These are phyloP conservation scores for Cyprinodon brontotheroides DNA, from an alignment of 2,113 vertebrate species.

Conservation along the genomic window DNA sequence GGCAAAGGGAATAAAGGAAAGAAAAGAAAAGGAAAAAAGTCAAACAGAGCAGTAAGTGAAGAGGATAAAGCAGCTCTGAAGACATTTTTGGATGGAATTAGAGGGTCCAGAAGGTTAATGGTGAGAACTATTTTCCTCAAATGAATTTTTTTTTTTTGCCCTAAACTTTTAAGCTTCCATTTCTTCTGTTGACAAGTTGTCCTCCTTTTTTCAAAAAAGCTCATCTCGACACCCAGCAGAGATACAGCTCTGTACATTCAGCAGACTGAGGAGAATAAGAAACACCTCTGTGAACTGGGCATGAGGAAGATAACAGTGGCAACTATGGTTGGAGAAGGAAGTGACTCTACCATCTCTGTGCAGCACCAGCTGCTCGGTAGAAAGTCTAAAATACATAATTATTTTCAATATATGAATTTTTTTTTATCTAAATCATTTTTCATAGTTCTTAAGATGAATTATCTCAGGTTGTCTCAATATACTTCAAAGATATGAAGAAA, in stretches of 20 bases:
- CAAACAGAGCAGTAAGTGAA: constrained; percentile 62
- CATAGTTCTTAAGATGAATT: not conserved
- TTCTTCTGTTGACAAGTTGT: not conserved
- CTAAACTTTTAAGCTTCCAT: not conserved
- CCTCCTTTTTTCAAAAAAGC: constrained; percentile 52
- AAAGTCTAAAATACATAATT: not conserved
- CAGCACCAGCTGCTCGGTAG: constrained; percentile 77
- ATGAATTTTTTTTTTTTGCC: no score
- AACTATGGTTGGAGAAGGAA: constrained; percentile 71
- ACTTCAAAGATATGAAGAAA: not conserved
- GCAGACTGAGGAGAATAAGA: constrained; percentile 72
- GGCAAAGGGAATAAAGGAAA: constrained; percentile 79
- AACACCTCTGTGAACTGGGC: constrained; percentile 72
- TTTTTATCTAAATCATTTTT: constrained; percentile 12
- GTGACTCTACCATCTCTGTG: constrained; percentile 57
- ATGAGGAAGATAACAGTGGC: constrained; percentile 75
- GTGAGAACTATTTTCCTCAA: constrained; percentile 60
- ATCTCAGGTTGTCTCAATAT: not conserved
- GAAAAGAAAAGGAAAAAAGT: constrained; percentile 78
- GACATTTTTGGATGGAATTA: constrained; percentile 71
- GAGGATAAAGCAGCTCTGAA: constrained; percentile 67
- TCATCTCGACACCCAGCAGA: constrained; percentile 76
- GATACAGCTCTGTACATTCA: constrained; percentile 72
- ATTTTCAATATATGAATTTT: constrained; percentile 9
- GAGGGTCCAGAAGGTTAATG: constrained; percentile 76